Percentiles rank a stretch among this genome's conserved stretches.
Evolutionary conservation across 2,888 invertebrate genomes (phyloP).

Genomic region (Crossocerus cetratus): DNA sequence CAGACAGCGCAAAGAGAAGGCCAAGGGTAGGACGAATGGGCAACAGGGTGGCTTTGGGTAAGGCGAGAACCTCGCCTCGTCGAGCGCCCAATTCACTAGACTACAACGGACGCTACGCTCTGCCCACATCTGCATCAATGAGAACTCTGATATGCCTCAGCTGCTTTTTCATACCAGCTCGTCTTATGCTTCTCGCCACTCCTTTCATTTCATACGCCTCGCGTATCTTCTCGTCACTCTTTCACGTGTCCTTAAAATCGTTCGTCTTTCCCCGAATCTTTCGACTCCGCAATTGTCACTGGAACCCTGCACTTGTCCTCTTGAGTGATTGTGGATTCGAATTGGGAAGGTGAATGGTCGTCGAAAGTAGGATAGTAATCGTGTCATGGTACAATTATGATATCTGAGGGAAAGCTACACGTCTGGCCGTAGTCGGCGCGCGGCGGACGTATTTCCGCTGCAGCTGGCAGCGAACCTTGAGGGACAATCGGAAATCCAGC

Average conservation of each 20-base stretch:
- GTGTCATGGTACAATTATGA: not conserved
- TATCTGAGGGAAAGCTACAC: too few relatives aligned
- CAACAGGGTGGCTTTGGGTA: slow-evolving; percentile 40
- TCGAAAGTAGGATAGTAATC: too few relatives aligned
- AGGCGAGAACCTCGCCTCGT: slow-evolving; percentile 44
- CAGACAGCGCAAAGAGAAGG: slow-evolving; percentile 31
- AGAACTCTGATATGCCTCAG: slow-evolving; percentile 23
- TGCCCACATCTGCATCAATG: slow-evolving; percentile 45
- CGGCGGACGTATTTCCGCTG: not conserved
- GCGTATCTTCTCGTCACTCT: not conserved
- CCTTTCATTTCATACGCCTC: not conserved
- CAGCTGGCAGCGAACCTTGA: not conserved
- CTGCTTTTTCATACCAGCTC: slow-evolving; percentile 10
- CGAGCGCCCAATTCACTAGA: slow-evolving; percentile 28
- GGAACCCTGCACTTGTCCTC: too few relatives aligned
- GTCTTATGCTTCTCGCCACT: not conserved
- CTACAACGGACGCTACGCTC: slow-evolving; percentile 31
- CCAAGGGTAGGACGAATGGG: slow-evolving; percentile 22
- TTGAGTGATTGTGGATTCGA: too few relatives aligned
- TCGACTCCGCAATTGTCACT: too few relatives aligned
- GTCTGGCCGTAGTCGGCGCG: too few relatives aligned
- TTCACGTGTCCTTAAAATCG: not conserved
- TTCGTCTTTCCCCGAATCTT: too few relatives aligned
- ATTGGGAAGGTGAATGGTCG: too few relatives aligned
- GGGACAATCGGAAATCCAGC: slow-evolving; percentile 6